A percentile compares a stretch with the other conserved stretches of the same genome.
Evolutionary conservation across 2,113 vertebrate genomes (phyloP).

Genomic region (Pachyramphus minor): DNA sequence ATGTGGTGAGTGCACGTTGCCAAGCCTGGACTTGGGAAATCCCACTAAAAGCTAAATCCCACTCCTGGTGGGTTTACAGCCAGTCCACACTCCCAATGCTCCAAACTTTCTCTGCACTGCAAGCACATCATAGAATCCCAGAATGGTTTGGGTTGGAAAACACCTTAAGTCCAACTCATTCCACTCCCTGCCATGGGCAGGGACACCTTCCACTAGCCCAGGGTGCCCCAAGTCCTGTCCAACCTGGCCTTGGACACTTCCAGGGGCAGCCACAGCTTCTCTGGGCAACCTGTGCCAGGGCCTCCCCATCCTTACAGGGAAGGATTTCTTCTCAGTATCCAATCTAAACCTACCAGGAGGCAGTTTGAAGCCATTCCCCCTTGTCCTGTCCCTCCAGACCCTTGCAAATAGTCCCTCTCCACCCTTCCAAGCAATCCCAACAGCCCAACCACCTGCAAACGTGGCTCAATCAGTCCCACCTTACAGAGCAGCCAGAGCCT

Average conservation of each 20-base stretch:
- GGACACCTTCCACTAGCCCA: neutral
- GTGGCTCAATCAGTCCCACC: neutral
- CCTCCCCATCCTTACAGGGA: neutral
- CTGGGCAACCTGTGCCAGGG: neutral
- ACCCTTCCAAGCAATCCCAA: neutral
- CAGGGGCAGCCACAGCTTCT: neutral
- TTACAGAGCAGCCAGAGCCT: neutral
- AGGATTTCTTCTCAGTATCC: neutral
- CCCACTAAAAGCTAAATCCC: neutral
- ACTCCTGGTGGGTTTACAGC: neutral
- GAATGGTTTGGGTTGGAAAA: neutral
- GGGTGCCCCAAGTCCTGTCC: accelerated
- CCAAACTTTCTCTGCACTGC: neutral
- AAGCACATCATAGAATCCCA: neutral
- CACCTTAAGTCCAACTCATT: neutral
- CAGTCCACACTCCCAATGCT: neutral
- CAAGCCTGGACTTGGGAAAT: neutral
- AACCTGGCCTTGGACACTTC: neutral
- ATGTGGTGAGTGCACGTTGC: neutral
- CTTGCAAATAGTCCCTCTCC: neutral
- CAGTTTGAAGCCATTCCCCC: neutral
- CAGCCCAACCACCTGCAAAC: neutral
- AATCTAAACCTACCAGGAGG: neutral
- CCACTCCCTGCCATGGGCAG: neutral
- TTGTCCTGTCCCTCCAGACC: neutral